phyloP scores from a whole-genome alignment of 2,888 invertebrate genomes.

The Tinea trinotella region DNA sequence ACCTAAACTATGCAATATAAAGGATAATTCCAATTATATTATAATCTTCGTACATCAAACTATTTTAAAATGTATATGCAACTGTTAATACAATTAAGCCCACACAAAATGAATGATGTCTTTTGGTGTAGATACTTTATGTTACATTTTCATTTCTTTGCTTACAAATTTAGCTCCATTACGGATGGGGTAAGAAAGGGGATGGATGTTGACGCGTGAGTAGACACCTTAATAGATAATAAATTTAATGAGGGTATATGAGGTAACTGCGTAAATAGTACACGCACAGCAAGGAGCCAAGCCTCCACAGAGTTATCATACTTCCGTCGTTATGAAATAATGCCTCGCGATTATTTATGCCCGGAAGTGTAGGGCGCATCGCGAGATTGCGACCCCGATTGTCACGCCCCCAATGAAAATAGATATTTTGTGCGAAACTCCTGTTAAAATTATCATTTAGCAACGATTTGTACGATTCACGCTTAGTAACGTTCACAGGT shows the following conservation, averaged over 20 bases:
- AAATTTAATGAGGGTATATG: neutral
- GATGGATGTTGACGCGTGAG: neutral
- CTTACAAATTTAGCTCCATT: no score
- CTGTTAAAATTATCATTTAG: conserved; percentile 52
- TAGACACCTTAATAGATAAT: neutral
- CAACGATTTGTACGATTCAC: conserved; percentile 49
- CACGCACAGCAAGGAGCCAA: conserved; percentile 23
- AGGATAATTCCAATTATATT: no score
- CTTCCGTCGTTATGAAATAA: conserved; percentile 63
- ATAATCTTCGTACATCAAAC: no score
- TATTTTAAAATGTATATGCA: no score
- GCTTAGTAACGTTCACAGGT: conserved; percentile 21
- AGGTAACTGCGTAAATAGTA: conserved; percentile 9
- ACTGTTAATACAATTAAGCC: no score
- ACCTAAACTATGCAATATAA: no score
- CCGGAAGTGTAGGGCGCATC: conserved; percentile 36
- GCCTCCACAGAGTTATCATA: conserved; percentile 43
- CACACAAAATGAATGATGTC: no score
- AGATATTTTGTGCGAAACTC: conserved; percentile 51
- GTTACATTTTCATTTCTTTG: no score
- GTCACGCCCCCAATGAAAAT: conserved; percentile 48
- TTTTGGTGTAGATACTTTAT: no score
- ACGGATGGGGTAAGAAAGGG: no score
- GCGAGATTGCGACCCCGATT: conserved; percentile 51
- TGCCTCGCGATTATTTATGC: conserved; percentile 55